Conservation (phyloP, 2,113 vertebrate genomes). For the Urocolius indicus region DNA sequence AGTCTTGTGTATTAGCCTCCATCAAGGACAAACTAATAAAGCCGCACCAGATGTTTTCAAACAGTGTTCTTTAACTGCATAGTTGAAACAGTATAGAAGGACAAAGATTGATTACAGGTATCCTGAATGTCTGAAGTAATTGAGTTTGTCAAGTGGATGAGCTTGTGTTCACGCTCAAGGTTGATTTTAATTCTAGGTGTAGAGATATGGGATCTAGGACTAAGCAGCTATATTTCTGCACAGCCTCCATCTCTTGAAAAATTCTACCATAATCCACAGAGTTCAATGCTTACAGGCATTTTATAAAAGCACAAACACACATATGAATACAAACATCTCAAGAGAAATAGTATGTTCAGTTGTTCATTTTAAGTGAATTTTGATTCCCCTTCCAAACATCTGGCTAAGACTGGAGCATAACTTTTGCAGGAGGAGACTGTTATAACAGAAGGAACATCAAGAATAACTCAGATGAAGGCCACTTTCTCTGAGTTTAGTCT, state of each 20-base stretch:
- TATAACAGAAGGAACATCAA: neutral
- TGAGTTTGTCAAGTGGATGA: slow-evolving; percentile 11
- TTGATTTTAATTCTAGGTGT: slow-evolving; percentile 1
- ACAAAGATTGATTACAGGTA: slow-evolving; percentile 30
- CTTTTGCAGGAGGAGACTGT: neutral
- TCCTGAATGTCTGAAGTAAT: slow-evolving; percentile 20
- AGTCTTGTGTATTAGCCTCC: slow-evolving; percentile 39
- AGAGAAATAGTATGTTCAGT: slow-evolving; percentile 38
- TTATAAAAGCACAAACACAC: slow-evolving; percentile 41
- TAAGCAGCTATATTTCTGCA: neutral
- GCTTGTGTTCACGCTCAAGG: neutral
- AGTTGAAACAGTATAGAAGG: slow-evolving; percentile 64
- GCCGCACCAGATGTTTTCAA: slow-evolving; percentile 21
- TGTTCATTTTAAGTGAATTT: slow-evolving; percentile 48
- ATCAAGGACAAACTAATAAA: slow-evolving; percentile 11
- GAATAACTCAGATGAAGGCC: slow-evolving; percentile 26
- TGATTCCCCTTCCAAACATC: neutral
- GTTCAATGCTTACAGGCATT: slow-evolving; percentile 44
- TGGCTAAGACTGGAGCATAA: slow-evolving; percentile 28
- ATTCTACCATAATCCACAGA: slow-evolving; percentile 15
- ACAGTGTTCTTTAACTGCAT: slow-evolving; percentile 71
- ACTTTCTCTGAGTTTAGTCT: slow-evolving; percentile 15
- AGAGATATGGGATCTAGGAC: neutral
- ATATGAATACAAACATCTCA: slow-evolving; percentile 1
- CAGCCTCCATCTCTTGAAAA: slow-evolving; percentile 7